Base-by-base conservation (phyloP, 2,888 invertebrate species). In the Volucella bombylans region DNA sequence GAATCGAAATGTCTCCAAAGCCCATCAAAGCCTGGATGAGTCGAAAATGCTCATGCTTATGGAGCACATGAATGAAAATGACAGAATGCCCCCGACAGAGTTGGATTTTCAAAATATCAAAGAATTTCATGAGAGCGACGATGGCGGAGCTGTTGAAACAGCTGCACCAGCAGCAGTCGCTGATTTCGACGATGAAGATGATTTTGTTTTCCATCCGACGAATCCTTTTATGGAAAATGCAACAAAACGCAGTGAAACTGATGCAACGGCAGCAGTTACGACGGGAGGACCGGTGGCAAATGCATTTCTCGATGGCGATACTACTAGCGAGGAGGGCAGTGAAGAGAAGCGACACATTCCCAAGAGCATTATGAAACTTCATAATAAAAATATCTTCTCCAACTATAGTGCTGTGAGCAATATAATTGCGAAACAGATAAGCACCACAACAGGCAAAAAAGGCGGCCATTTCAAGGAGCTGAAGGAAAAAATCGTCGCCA, bases 1-100 rank as follows among this genome's bases (percentile, higher is more conserved):
- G 15, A 88, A 92, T 1, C 88, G 89, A 1, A 93, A 93, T 88
- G 92, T 93, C 81, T 93, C 94, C 64, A 94, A 94, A 88, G 94
- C 94, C 87, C 95, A 94, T 88, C 94, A 94, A 90, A 95, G 95
- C 88, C 90, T 95, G 86, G 95, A 95, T 88, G 95, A 95, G 87
- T 92, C 94, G 0, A 93, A 91, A 87, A 91, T 92, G 89, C 68
- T 91, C 39, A 89, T 89, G 64, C 78, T 92, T 1, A 88, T 91
- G 76, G 90, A 91, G n/a, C 88, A 89, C 0, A 41, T 87, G 45
- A 88, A 88, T 39, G 88, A 81, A 54, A 76, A 82, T 23, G 73
- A 62, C 0, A 79, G 67, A 47, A 38, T 18, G 38, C n/a, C 38
- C 71, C 76, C 10, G 65, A 67, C 6, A 57, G 79, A 83, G 8